A percentile compares a stretch with the other conserved stretches of the same genome.
These are phyloP conservation scores for Vanessa atalanta DNA, from an alignment of 1,140 invertebrate species.

Conservation along the genomic window DNA sequence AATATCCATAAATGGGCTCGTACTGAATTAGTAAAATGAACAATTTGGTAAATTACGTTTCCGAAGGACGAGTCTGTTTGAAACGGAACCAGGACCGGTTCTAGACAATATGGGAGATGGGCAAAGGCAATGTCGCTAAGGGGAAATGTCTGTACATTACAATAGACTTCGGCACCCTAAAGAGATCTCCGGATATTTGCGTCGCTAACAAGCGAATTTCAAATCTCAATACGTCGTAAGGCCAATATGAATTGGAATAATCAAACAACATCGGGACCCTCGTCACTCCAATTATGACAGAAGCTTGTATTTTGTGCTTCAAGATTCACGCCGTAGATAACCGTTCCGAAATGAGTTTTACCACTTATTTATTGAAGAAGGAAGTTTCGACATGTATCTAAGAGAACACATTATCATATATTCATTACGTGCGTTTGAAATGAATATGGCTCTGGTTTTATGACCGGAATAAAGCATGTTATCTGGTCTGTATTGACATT, in stretches of 20 bases:
- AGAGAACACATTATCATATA: slow-evolving; percentile 44
- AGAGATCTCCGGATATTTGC: slow-evolving; percentile 43
- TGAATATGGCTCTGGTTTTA: slow-evolving; percentile 43
- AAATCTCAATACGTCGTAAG: slow-evolving; percentile 54
- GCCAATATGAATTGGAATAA: slow-evolving; percentile 57
- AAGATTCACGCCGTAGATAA: slow-evolving; percentile 46
- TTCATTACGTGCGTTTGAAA: slow-evolving; percentile 50
- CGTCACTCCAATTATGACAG: slow-evolving; percentile 64
- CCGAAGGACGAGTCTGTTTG: slow-evolving; percentile 21
- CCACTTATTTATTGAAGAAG: slow-evolving; percentile 36
- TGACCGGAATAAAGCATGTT: slow-evolving; percentile 51
- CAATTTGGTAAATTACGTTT: slow-evolving; percentile 21
- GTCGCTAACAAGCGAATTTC: slow-evolving; percentile 55
- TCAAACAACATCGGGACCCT: slow-evolving; percentile 53
- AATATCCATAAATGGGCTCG: slow-evolving; percentile 2
- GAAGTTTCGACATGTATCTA: slow-evolving; percentile 51
- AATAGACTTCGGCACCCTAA: slow-evolving; percentile 50
- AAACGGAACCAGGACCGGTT: slow-evolving; percentile 53
- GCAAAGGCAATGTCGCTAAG: slow-evolving; percentile 58
- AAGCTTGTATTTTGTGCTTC: slow-evolving; percentile 34
- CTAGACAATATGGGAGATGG: slow-evolving; percentile 51
- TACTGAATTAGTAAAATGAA: neutral
- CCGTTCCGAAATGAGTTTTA: slow-evolving; percentile 35
- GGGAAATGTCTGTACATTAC: slow-evolving; percentile 53
- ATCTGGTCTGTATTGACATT: slow-evolving; percentile 49